Evolutionary conservation across 30 jellyfish, hydroid and myxozoan genomes (phyloP), one percentile per base, ranked within the genome.

Genomic region (Turritopsis dohrnii): DNA sequence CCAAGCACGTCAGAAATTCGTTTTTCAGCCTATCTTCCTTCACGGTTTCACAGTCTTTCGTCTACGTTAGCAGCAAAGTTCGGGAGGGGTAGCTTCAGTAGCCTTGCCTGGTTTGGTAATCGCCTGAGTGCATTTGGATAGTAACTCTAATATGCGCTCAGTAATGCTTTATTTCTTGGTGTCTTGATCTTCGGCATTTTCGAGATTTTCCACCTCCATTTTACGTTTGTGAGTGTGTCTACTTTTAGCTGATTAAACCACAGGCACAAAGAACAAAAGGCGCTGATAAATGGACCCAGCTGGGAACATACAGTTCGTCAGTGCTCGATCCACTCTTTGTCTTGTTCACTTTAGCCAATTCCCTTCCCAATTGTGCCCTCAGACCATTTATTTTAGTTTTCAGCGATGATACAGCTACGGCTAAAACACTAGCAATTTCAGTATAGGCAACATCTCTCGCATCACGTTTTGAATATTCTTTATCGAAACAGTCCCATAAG

Each of bases 71-170:
- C 72, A 54, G 72, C 72, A 54, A 54, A 54, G 72, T 54, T 54
- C 72, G 72, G 72, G 72, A 54, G 72, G n/a, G 72, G 72, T 54
- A 54, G 72, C 72, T n/a, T 54, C 72, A n/a, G 72, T 54, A 54
- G 72, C 72, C 72, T 54, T 54, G 72, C 19, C 72, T 54, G 72
- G 72, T 54, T 54, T 54, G n/a, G 72, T 54, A 54, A 54, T 54
- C 72, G 72, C 72, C 72, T 54, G 19, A 54, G 72, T 54, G 72
- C 72, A 54, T 54, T 54, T 54, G 72, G 72, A 54, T 54, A 54
- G 72, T 54, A 54, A 54, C 18, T 54, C 72, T 54, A 54, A 54
- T 54, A 16, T 54, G 72, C 72, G 72, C 72, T 54, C 72, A 54
- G 72, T n/a, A 54, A 54, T 54, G 72, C 72, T 54, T 54, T 54